Evolutionary conservation across 2,113 vertebrate species (phyloP).

Genomic region (Platichthys flesus): DNA sequence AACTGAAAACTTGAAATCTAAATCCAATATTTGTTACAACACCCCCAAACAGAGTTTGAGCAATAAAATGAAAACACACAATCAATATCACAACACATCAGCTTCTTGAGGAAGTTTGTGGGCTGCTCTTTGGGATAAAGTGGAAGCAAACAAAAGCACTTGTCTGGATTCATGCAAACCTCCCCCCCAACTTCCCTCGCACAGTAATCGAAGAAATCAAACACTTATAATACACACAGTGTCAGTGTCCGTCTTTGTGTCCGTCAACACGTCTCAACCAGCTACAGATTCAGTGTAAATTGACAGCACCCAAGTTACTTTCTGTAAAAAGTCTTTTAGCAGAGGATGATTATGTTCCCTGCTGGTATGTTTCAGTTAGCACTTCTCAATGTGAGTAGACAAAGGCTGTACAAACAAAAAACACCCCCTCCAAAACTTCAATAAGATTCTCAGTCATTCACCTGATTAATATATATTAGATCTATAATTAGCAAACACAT

Average conservation of each 20-base stretch:
- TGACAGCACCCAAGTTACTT: neutral
- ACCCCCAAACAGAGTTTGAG: slow-evolving; percentile 27
- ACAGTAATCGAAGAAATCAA: slow-evolving; percentile 35
- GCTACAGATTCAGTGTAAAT: slow-evolving; percentile 27
- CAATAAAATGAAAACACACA: slow-evolving; percentile 34
- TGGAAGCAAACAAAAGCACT: slow-evolving; percentile 51
- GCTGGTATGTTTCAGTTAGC: slow-evolving; percentile 19
- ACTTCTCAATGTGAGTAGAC: slow-evolving; percentile 25
- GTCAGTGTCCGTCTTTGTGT: slow-evolving; percentile 16
- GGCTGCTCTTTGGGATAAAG: slow-evolving; percentile 67
- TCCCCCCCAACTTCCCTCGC: slow-evolving; percentile 24
- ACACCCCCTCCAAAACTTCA: neutral
- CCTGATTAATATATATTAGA: neutral
- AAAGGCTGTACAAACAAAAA: slow-evolving; percentile 27
- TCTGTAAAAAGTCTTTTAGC: slow-evolving; percentile 4
- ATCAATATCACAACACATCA: slow-evolving; percentile 49
- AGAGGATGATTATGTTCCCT: slow-evolving; percentile 29
- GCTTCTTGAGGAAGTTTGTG: slow-evolving; percentile 52
- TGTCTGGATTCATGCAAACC: slow-evolving; percentile 43
- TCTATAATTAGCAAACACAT: neutral
- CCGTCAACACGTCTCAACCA: slow-evolving; percentile 32
- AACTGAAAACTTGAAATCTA: slow-evolving; percentile 32
- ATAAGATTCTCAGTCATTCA: neutral
- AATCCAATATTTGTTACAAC: slow-evolving; percentile 20
- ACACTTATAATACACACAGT: slow-evolving; percentile 23